A percentile compares a stretch with the other conserved stretches of the same genome.
Conservation (phyloP, 2,888 invertebrate species). For the Capitulum mitella region DNA sequence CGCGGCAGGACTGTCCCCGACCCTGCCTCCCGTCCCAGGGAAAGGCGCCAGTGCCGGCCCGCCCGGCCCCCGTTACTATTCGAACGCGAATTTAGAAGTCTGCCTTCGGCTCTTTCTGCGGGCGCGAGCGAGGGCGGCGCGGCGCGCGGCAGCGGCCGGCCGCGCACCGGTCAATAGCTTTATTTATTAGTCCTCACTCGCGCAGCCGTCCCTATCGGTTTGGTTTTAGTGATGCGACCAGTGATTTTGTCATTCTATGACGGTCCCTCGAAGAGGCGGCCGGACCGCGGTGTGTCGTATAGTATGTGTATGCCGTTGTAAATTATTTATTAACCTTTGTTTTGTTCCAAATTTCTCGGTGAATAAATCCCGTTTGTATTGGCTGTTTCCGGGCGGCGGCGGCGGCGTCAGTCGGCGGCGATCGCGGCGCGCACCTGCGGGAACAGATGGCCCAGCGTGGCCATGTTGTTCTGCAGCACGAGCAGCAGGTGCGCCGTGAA, state of each 20-base stretch:
- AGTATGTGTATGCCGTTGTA: neutral
- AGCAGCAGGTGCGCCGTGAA: neutral
- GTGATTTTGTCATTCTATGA: neutral
- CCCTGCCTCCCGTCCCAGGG: neutral
- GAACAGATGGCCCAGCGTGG: slow-evolving; percentile 18
- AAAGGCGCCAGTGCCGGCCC: neutral
- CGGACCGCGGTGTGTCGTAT: neutral
- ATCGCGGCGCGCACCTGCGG: neutral
- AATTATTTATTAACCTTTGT: slow-evolving; percentile 20
- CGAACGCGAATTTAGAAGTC: neutral
- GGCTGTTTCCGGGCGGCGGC: neutral
- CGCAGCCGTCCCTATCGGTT: neutral
- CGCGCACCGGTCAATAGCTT: neutral
- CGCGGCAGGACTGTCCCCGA: neutral
- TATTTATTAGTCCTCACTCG: neutral
- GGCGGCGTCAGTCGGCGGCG: neutral
- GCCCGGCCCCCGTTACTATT: neutral
- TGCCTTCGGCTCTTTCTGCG: neutral
- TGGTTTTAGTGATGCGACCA: neutral
- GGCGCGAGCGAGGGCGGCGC: too few species aligned
- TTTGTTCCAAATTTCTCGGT: slow-evolving; percentile 10
- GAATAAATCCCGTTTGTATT: slow-evolving; percentile 22
- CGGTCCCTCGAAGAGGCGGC: neutral
- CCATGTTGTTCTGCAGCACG: slow-evolving; percentile 24
- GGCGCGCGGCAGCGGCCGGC: neutral